These are phyloP conservation scores for Darwinula stevensoni DNA, from an alignment of 2,888 invertebrate species.

Conservation along the genomic window DNA sequence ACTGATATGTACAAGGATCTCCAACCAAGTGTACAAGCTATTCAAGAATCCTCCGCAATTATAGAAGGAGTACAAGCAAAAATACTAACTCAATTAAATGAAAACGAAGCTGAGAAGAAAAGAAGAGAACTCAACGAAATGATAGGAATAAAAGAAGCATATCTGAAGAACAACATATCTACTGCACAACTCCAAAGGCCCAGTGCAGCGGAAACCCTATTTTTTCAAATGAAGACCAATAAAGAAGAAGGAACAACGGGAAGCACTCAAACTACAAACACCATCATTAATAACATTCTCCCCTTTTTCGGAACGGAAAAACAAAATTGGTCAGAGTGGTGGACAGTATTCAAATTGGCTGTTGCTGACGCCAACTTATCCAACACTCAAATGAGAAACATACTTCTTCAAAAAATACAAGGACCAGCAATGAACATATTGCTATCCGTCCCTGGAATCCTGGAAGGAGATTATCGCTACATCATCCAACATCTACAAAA, in stretches of 20 bases:
- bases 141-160: slow-evolving; percentile 2
- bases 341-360: too few species aligned
- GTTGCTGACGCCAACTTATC: too few species aligned
- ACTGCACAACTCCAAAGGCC: slow-evolving; percentile 2
- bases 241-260: slow-evolving; percentile 2
- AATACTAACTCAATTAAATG: slow-evolving; percentile 2
- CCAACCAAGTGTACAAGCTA: slow-evolving; percentile 2
- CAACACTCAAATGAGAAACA: too few species aligned
- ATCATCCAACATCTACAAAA: slow-evolving; percentile 2
- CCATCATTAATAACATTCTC: slow-evolving; percentile 2
- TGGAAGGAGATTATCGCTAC: slow-evolving; percentile 1
- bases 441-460: too few species aligned
- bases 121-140: slow-evolving; percentile 2
- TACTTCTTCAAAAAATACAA: too few species aligned
- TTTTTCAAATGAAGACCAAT: slow-evolving; percentile 2
- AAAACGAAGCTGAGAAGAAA: slow-evolving; percentile 2
- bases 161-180: slow-evolving; percentile 2
- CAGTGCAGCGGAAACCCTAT: slow-evolving; percentile 2
- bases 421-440: too few species aligned
- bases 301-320: slow-evolving; percentile 2
- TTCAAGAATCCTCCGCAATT: slow-evolving; percentile 2
- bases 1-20: slow-evolving; percentile 2
- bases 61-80: slow-evolving; percentile 2
- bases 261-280: slow-evolving; percentile 2
- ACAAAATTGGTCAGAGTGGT: slow-evolving; percentile 2